These are phyloP conservation scores for Pangasianodon gigas DNA, from an alignment of 2,113 vertebrate species.

Conservation along the genomic window DNA sequence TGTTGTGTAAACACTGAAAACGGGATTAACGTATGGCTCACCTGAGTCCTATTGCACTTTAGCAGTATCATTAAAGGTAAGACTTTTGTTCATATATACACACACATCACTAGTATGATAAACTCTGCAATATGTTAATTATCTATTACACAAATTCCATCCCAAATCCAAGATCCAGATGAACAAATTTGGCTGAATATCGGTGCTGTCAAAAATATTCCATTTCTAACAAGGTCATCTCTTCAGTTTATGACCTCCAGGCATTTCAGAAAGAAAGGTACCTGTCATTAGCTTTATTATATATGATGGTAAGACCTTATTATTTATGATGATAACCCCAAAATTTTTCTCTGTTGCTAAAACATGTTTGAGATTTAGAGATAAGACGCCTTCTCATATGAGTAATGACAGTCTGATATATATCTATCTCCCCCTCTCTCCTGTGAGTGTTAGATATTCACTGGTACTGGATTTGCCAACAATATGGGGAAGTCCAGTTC, in stretches of 20 bases:
- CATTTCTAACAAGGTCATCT: neutral
- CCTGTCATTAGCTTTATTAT: neutral
- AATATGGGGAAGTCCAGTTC: slow-evolving; percentile 78
- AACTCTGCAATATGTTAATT: no score
- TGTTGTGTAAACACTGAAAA: neutral
- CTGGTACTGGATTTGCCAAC: neutral
- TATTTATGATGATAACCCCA: neutral
- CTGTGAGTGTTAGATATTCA: neutral
- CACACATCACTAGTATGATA: no score
- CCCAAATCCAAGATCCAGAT: neutral
- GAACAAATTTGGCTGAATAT: neutral
- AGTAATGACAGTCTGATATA: slow-evolving; percentile 28
- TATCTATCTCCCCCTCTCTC: neutral
- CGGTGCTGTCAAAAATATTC: neutral
- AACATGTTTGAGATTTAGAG: neutral
- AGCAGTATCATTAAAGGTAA: neutral
- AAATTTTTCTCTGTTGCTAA: neutral
- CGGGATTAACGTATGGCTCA: neutral
- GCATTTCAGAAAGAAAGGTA: neutral
- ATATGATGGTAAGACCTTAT: neutral
- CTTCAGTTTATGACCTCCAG: neutral
- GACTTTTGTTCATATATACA: neutral
- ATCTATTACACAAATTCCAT: neutral
- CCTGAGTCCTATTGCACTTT: no score
- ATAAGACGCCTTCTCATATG: neutral